phyloP scores from a whole-genome alignment of 2,888 invertebrate species.

The Meiosimyza decipiens region DNA sequence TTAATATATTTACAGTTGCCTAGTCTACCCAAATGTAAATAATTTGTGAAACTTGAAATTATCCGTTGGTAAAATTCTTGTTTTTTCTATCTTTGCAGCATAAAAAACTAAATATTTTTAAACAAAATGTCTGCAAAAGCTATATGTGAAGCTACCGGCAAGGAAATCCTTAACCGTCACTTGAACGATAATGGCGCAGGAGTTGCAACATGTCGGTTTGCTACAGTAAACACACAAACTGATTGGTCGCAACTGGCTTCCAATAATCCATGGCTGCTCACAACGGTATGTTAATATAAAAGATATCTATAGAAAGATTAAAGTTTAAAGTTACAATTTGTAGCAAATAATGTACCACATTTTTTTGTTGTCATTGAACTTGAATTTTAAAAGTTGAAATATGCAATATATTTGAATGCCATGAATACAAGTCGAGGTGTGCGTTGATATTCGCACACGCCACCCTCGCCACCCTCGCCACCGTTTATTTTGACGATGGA shows the following conservation, averaged over 20 bases:
- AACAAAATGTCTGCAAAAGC: conserved; percentile 94
- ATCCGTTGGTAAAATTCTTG: too few relatives aligned
- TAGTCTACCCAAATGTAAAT: not conserved
- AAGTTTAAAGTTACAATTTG: not conserved
- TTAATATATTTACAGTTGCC: not conserved
- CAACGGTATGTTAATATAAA: conserved; percentile 70
- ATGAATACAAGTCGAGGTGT: not conserved
- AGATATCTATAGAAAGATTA: not conserved
- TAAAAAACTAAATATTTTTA: not conserved
- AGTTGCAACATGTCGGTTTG: conserved; percentile 82
- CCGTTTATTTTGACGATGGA: not conserved
- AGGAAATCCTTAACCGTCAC: conserved; percentile 88
- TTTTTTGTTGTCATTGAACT: conserved; percentile 47
- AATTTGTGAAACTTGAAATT: too few relatives aligned
- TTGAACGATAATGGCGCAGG: conserved; percentile 75
- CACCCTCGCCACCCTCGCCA: too few relatives aligned
- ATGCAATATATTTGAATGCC: too few relatives aligned
- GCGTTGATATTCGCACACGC: not conserved
- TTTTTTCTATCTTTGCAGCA: not conserved
- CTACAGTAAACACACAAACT: conserved; percentile 80
- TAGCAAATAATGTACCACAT: not conserved
- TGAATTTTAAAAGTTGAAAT: conserved; percentile 42
- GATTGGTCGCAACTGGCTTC: conserved; percentile 79
- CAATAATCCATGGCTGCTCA: conserved; percentile 87
- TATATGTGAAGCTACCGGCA: conserved; percentile 93